Conservation (phyloP, 2,113 vertebrate species). For the Cairina moschata region DNA sequence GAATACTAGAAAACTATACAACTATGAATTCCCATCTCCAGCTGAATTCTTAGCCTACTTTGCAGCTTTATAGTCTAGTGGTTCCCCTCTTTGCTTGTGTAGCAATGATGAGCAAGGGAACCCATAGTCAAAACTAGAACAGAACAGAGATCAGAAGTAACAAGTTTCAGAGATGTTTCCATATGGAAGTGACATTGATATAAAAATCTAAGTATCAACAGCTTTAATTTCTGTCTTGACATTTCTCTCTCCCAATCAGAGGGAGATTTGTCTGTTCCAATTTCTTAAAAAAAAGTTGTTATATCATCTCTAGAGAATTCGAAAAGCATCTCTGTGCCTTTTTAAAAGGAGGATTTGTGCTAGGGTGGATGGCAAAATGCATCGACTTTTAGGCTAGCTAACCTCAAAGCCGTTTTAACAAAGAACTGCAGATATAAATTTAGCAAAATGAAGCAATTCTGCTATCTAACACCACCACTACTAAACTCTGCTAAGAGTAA, state of each 20-base stretch:
- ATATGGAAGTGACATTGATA: background rate
- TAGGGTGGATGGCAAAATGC: background rate
- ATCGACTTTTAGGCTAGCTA: background rate
- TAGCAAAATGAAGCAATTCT: background rate
- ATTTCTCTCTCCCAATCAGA: background rate
- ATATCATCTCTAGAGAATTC: background rate
- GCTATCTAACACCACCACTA: background rate
- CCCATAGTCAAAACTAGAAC: background rate
- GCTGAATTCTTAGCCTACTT: background rate
- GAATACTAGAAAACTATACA: background rate
- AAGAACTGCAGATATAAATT: background rate
- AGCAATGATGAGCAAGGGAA: background rate
- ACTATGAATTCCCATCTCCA: background rate
- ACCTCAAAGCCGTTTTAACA: background rate
- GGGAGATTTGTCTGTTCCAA: accelerated
- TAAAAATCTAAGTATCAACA: background rate
- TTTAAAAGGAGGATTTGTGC: background rate
- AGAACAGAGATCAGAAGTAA: background rate
- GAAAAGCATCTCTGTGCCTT: background rate
- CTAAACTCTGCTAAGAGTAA: background rate
- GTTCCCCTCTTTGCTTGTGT: background rate
- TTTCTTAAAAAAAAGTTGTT: accelerated
- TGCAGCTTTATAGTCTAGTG: background rate
- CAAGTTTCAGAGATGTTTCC: background rate
- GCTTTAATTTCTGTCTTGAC: background rate